Percentiles rank a stretch among this genome's conserved stretches.
These are phyloP conservation scores for Sterrhoptilus dennistouni DNA, from an alignment of 2,113 vertebrate species.

Conservation along the genomic window DNA sequence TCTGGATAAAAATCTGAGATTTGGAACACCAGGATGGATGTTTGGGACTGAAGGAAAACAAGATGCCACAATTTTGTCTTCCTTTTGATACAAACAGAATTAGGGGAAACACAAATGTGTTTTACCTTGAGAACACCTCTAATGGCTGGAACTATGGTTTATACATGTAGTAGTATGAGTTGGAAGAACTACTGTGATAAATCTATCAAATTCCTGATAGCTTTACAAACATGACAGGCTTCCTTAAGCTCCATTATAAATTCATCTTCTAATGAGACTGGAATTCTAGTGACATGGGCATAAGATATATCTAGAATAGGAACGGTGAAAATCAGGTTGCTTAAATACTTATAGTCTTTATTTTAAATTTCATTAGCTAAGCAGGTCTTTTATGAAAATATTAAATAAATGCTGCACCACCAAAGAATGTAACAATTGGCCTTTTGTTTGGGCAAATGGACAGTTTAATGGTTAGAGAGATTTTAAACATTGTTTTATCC, in stretches of 20 bases:
- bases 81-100: not conserved
- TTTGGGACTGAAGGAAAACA: not conserved
- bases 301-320: not conserved
- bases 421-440: not conserved
- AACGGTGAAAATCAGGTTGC: not conserved
- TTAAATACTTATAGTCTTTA: not conserved
- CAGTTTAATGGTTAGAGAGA: not conserved
- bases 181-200: not conserved
- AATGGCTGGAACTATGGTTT: not conserved
- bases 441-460: not conserved
- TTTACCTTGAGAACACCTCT: not conserved
- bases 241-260: not conserved
- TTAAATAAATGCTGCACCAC: not conserved
- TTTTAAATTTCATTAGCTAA: conserved; percentile 49
- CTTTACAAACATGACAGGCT: not conserved
- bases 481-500: not conserved
- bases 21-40: not conserved
- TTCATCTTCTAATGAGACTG: not conserved
- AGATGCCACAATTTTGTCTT: not conserved
- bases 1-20: too few relatives aligned
- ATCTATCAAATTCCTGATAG: not conserved
- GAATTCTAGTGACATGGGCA: not conserved
- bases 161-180: not conserved
- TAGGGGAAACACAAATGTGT: not conserved
- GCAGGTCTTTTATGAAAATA: conserved; percentile 3